Conservation (phyloP, 2,888 invertebrate genomes). For the Germaria angustata region DNA sequence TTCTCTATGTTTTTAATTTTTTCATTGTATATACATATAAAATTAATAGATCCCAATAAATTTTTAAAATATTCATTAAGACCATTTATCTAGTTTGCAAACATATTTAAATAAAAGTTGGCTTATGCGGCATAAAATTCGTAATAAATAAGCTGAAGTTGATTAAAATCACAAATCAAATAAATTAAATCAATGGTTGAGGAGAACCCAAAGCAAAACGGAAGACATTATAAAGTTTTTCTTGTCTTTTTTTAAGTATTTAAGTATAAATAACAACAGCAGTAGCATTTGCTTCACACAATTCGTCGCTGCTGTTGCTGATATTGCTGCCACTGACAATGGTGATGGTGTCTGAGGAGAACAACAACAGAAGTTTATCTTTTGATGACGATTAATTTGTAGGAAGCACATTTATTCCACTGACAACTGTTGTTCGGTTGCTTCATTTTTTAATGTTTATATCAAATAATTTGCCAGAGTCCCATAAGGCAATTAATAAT, state of each 20-base stretch:
- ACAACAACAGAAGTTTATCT: slow-evolving; percentile 23
- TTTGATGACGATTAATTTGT: slow-evolving; percentile 16
- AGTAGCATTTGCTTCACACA: slow-evolving; percentile 8
- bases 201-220: slow-evolving; percentile 8
- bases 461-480: slow-evolving; percentile 10
- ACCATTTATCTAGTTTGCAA: not conserved
- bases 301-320: not conserved
- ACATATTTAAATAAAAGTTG: no score
- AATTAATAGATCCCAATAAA: no score
- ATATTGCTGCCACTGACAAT: not conserved
- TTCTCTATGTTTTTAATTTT: no score
- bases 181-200: not conserved
- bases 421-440: not conserved
- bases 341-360: slow-evolving; percentile 7
- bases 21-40: no score
- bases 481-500: slow-evolving; percentile 73
- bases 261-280: not conserved
- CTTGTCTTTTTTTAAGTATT: not conserved
- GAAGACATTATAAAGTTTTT: not conserved
- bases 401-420: not conserved
- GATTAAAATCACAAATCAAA: not conserved
- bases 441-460: not conserved
- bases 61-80: slow-evolving; percentile 9
- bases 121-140: no score
- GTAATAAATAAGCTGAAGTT: not conserved